Conservation (phyloP, 1,140 invertebrate species). For the Pemphigus obesinymphae region DNA sequence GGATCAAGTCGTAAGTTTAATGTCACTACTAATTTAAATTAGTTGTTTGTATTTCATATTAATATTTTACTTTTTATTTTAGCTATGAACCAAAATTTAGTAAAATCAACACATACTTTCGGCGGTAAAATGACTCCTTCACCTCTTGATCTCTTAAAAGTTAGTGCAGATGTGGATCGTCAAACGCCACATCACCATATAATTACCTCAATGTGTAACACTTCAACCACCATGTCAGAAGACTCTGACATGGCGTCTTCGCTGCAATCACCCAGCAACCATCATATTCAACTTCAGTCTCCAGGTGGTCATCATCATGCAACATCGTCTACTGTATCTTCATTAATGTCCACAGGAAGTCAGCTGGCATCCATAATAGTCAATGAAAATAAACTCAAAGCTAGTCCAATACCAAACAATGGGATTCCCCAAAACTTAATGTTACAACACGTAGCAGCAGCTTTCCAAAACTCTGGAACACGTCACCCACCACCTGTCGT, state of each 20-base stretch:
- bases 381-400: slow-evolving; percentile 29
- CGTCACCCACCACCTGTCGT: slow-evolving; percentile 63
- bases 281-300: slow-evolving; percentile 25
- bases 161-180: slow-evolving; percentile 23
- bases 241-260: slow-evolving; percentile 61
- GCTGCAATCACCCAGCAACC: slow-evolving; percentile 54
- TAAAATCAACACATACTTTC: slow-evolving; percentile 43
- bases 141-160: slow-evolving; percentile 36
- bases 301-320: slow-evolving; percentile 10
- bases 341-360: neutral
- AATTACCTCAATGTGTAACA: slow-evolving; percentile 44
- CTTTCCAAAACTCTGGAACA: slow-evolving; percentile 67
- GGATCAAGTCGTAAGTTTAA: slow-evolving; percentile 71
- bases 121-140: slow-evolving; percentile 42
- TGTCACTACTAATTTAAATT: neutral
- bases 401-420: neutral
- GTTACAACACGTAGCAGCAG: slow-evolving; percentile 59
- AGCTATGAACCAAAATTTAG: slow-evolving; percentile 35
- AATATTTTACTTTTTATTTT: neutral
- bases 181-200: slow-evolving; percentile 42
- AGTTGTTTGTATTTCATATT: neutral
- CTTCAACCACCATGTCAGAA: slow-evolving; percentile 53
- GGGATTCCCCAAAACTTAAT: slow-evolving; percentile 24
- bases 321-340: neutral
- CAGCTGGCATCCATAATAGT: slow-evolving; percentile 23